Evolutionary conservation across 2,888 invertebrate genomes (phyloP), one percentile per base, ranked within the genome.

Genomic region (Agonum fuliginosum): DNA sequence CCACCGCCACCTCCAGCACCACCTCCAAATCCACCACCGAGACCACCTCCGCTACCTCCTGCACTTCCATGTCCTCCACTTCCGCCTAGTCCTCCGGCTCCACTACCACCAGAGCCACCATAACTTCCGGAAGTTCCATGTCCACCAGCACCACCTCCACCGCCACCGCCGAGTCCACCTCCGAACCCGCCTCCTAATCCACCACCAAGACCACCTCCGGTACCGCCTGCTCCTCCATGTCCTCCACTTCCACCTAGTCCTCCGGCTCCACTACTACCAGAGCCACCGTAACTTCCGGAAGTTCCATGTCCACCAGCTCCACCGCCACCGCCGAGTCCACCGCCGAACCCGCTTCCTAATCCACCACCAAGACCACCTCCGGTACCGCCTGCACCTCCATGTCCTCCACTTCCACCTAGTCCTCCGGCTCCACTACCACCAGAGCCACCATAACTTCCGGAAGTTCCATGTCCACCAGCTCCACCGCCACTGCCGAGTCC

Each of bases 321-420:
- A 5, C 73, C 65, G 17, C 79, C 79, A n/a, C 72, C 75, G 17
- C 51, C 14, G 79, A 12, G 48, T 71, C 75, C 22, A 62, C 41
- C 34, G 19, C 79, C 80, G 74, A 46, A 6, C 30, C 80, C 78
- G 12, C 71, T 74, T 22, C 43, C n/a, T 78, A 14, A 48, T 73
- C 75, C 19, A 65, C 51, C 37, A 78, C 58, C 73, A 37, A 34
- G 17, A 6, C 70, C n/a, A n/a, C n/a, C 48, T 70, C 43, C 43
- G 10, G 14, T 4, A 43, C 30, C 46, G 37, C 73, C 73, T 8
- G 4, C 4, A 22, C 34, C 41, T 19, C 73, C 51, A n/a, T n/a
- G n/a, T n/a, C n/a, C 48, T 70, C 43, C 43, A 10, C 6, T 4
- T 48, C 30, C 46, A 46, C 73, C 73, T 8, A 4, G 10, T 37